Evolutionary conservation across 2,113 vertebrate genomes (phyloP).

Genomic region (Periophthalmus modestus): DNA sequence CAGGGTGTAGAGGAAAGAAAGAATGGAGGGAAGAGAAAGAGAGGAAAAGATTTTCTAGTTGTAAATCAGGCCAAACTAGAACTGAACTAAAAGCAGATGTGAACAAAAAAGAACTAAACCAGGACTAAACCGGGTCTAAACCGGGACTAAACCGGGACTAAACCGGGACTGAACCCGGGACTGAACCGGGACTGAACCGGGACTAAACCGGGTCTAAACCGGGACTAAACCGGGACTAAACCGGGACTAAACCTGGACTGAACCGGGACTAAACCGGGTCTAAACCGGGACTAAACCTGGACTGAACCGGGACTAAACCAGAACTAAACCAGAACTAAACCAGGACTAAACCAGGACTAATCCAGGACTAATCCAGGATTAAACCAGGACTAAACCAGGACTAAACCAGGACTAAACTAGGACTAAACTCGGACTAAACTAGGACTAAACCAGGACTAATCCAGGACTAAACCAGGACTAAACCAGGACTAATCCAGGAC

Average conservation of each 20-base stretch:
- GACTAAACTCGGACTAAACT: neutral
- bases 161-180: too few species aligned
- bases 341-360: neutral
- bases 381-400: neutral
- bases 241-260: neutral
- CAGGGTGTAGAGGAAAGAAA: constrained; percentile 14
- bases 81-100: too few species aligned
- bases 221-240: neutral
- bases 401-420: neutral
- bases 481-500: neutral
- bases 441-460: neutral
- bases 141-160: too few species aligned
- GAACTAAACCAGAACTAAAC: neutral
- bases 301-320: neutral
- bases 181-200: constrained; percentile 11
- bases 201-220: neutral
- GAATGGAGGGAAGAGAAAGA: neutral
- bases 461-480: neutral
- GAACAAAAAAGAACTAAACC: too few species aligned
- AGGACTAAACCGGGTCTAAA: too few species aligned
- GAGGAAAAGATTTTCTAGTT: too few species aligned
- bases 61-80: too few species aligned
- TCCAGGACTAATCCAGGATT: neutral
- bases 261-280: too few species aligned
- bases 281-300: constrained; percentile 14